Conservation (phyloP, 2,797 vertebrate species). For the Limnodromus scolopaceus region DNA sequence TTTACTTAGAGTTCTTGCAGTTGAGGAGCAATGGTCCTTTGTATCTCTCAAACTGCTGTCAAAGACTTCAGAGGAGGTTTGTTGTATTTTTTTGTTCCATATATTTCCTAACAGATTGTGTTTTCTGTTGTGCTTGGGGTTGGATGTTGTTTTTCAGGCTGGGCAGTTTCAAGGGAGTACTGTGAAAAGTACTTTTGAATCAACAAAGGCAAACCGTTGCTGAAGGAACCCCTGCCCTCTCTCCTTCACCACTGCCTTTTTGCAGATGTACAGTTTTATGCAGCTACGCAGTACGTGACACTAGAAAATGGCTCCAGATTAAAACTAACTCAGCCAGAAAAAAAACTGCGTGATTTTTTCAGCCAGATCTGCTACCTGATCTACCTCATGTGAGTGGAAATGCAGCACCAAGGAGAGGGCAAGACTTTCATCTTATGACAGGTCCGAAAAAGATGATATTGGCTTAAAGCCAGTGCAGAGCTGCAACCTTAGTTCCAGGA, state of each 20-base stretch:
- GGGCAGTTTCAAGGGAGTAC: not conserved
- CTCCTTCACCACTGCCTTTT: not conserved
- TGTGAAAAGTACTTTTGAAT: not conserved
- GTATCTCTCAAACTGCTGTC: not conserved
- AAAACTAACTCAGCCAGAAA: not conserved
- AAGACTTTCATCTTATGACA: not conserved
- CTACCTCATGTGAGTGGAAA: not conserved
- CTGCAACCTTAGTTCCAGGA: not conserved
- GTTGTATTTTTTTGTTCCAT: not conserved
- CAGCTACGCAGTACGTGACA: not conserved
- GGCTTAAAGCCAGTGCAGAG: not conserved
- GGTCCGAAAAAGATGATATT: not conserved
- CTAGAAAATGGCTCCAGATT: not conserved
- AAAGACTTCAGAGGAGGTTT: not conserved
- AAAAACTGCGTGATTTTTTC: not conserved
- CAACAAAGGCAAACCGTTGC: not conserved
- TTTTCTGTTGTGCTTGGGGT: not conserved
- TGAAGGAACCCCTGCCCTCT: not conserved
- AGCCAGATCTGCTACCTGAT: not conserved
- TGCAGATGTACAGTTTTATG: rapidly evolving
- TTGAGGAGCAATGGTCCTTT: not conserved
- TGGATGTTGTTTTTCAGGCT: not conserved
- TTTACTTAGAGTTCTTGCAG: not conserved
- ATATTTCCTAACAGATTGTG: not conserved
- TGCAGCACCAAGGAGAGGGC: not conserved